Conservation (phyloP, 1,140 invertebrate species). For the Charaxes varanes region DNA sequence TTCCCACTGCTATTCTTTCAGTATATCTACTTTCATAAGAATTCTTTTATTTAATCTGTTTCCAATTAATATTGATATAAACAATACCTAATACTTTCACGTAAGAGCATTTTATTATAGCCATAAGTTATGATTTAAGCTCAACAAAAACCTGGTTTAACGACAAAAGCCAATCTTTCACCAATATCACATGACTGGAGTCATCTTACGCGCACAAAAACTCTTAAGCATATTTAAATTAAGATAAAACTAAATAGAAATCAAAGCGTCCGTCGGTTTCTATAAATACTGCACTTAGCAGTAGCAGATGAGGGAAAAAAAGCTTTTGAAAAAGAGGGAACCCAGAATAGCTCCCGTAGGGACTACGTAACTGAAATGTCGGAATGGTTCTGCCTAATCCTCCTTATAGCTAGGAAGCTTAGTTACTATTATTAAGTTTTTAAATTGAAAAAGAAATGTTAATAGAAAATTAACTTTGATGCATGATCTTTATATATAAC, state of each 20-base stretch:
- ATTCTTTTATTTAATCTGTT: too few species aligned
- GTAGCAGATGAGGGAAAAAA: conserved; percentile 44
- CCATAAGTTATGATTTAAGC: not conserved
- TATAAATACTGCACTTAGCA: conserved; percentile 69
- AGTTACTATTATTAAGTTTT: conserved; percentile 2
- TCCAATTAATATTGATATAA: too few species aligned
- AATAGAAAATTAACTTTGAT: too few species aligned
- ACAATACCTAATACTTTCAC: too few species aligned
- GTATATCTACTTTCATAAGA: too few species aligned
- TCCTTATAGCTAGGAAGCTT: conserved; percentile 8
- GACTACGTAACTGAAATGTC: conserved; percentile 45
- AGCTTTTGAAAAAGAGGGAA: conserved; percentile 49
- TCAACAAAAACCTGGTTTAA: not conserved
- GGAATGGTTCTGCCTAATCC: conserved; percentile 33
- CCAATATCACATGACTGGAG: conserved; percentile 23
- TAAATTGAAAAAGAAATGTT: too few species aligned
- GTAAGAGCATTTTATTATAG: too few species aligned
- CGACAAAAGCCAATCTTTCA: not conserved
- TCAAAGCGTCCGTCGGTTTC: conserved; percentile 41
- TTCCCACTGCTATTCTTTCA: too few species aligned
- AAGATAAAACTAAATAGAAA: conserved; percentile 47
- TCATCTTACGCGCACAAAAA: conserved; percentile 16
- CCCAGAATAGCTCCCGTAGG: conserved; percentile 66
- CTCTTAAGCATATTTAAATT: conserved; percentile 14
- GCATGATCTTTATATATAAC: too few species aligned